Evolutionary conservation across 2,113 vertebrate genomes (phyloP).

Genomic region (Caretta caretta): DNA sequence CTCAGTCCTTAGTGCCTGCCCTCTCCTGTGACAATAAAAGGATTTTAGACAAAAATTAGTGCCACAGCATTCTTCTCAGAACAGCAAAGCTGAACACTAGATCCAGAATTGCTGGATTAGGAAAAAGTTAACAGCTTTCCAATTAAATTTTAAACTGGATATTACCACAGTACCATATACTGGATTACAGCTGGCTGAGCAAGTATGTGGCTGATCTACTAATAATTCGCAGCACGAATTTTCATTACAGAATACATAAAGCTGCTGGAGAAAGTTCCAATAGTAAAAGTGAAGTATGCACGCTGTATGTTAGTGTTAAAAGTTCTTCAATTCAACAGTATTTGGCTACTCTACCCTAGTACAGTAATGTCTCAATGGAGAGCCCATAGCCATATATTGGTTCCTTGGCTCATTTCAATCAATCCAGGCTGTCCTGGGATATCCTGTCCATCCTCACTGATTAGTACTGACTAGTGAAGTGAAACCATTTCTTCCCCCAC

Average conservation of each 20-base stretch:
- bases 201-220: background rate
- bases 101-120: background rate
- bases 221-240: rapidly evolving
- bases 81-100: background rate
- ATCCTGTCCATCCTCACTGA: background rate
- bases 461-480: rapidly evolving
- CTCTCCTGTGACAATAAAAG: background rate
- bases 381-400: rapidly evolving
- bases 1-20: background rate
- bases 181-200: background rate
- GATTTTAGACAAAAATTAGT: background rate
- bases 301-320: rapidly evolving
- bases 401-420: rapidly evolving
- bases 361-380: rapidly evolving
- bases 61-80: background rate
- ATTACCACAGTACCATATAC: rapidly evolving
- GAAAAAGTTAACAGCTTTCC: background rate
- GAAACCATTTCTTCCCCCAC: background rate
- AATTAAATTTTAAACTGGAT: background rate
- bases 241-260: rapidly evolving
- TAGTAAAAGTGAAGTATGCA: rapidly evolving
- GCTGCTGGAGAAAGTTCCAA: background rate
- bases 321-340: background rate
- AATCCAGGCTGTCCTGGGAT: background rate
- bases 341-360: rapidly evolving